phyloP scores from a whole-genome alignment of 2,888 invertebrate species.

The Autographa gamma region DNA sequence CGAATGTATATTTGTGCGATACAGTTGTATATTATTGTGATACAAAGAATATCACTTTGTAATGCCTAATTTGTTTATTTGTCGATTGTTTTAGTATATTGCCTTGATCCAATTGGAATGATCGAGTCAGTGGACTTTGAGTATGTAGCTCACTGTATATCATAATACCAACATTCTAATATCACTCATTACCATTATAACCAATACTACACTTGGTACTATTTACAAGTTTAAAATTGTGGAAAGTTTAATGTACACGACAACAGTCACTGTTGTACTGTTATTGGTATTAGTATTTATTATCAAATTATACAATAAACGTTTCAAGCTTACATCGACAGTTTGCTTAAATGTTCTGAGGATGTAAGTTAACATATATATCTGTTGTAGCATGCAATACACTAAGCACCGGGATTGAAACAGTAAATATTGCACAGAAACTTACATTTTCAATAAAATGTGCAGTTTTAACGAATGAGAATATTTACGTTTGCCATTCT shows the following conservation, averaged over 20 bases:
- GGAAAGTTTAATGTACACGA: conserved; percentile 69
- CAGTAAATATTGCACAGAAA: conserved; percentile 79
- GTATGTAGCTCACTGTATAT: conserved; percentile 62
- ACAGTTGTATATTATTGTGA: conserved; percentile 62
- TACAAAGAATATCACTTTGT: conserved; percentile 57
- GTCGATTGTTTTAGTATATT: conserved; percentile 58
- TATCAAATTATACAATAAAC: conserved; percentile 51
- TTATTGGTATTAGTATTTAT: conserved; percentile 52
- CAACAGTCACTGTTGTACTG: conserved; percentile 61
- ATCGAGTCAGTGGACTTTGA: conserved; percentile 69
- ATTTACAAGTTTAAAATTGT: conserved; percentile 74
- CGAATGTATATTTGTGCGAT: conserved; percentile 78
- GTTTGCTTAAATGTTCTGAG: conserved; percentile 82
- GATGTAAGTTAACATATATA: conserved; percentile 66
- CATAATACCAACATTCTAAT: conserved; percentile 74
- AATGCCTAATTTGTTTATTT: conserved; percentile 59
- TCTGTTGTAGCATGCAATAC: conserved; percentile 60
- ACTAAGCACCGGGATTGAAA: conserved; percentile 78
- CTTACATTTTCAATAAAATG: conserved; percentile 61
- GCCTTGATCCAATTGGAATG: conserved; percentile 79
- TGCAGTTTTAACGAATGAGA: conserved; percentile 72
- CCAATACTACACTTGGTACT: conserved; percentile 71
- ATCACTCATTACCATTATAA: conserved; percentile 74
- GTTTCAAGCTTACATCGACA: conserved; percentile 72
- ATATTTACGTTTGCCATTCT: conserved; percentile 61